A percentile compares a stretch with the other conserved stretches of the same genome.
phyloP scores from a whole-genome alignment of 1,140 invertebrate genomes.

The Saxidomus purpurata region DNA sequence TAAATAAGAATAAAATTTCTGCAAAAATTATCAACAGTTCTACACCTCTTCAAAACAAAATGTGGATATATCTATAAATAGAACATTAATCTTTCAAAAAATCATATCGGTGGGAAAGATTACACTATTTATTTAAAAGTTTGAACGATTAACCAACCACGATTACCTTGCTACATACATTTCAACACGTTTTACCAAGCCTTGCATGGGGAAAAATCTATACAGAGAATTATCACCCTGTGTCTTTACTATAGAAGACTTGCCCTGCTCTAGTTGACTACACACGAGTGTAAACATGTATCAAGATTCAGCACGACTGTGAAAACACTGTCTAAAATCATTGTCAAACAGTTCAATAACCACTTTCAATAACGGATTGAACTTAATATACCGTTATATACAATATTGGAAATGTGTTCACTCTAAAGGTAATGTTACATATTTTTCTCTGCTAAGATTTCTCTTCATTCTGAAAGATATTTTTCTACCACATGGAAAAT shows the following conservation, averaged over 20 bases:
- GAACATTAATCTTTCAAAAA: neutral
- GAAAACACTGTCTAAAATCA: conserved; percentile 15
- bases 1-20: no score
- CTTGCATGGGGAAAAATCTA: neutral
- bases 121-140: conserved; percentile 1
- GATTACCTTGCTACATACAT: neutral
- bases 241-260: neutral
- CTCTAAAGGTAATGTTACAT: no score
- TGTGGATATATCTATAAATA: neutral
- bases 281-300: conserved; percentile 12
- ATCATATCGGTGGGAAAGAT: neutral
- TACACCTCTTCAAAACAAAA: neutral
- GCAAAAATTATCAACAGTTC: no score
- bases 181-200: neutral
- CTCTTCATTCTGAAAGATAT: no score
- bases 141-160: neutral
- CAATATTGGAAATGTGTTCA: no score
- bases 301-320: neutral
- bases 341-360: neutral
- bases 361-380: conserved; percentile 1
- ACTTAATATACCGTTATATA: neutral
- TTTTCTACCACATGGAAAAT: no score
- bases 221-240: neutral
- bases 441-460: no score
- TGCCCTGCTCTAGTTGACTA: neutral